Base-by-base conservation (phyloP, 2,888 invertebrate genomes). In the Cataglyphis cursor region DNA sequence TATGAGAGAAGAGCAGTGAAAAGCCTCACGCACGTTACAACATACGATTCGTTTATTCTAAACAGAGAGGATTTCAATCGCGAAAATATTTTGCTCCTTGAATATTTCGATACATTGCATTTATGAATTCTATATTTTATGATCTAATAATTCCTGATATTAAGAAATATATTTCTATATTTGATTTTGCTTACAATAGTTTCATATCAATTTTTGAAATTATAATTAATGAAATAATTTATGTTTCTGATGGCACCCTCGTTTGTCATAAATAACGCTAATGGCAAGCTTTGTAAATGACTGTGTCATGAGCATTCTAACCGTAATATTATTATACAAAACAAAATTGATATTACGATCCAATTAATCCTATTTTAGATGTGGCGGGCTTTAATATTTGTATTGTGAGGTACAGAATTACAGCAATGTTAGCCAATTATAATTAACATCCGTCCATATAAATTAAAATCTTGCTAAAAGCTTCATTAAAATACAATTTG, bases 401-500 rank as follows among this genome's bases (percentile, higher is more conserved):
- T 59, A 10, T 44, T 10, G n/a, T 15, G 10, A 35, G 18, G 21
- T 41, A 6, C 54, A 28, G 6, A 51, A 21, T 57, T 24, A 64
- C 18, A 57, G 15, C 8, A 44, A 24, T 66, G 24, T 31, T 41
- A 48, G 5, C 28, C 21, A 35, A n/a, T 28, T 24, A 65, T 21
- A 61, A 35, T 18, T 66, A 41, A 66, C 41, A 31, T 41, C 15
- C 9, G 21, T 21, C 38, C 15, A 1, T 76, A 41, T 48, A 48
- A 15, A 61, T 85, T 80, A 82, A 80, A 85, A 82, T 74, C 62
- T 54, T 18, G 51, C 21, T 73, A 21, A 41, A 51, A 82, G 28
- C 70, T 64, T 72, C 38, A 59, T 65, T 68, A 15, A 41, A 41
- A 51, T 35, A 38, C 35, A 41, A 70, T 15, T 57, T 44, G 21